Percentiles rank a stretch among this genome's conserved stretches.
Evolutionary conservation across 2,113 vertebrate genomes (phyloP).

Genomic region (Phoxinus phoxinus): DNA sequence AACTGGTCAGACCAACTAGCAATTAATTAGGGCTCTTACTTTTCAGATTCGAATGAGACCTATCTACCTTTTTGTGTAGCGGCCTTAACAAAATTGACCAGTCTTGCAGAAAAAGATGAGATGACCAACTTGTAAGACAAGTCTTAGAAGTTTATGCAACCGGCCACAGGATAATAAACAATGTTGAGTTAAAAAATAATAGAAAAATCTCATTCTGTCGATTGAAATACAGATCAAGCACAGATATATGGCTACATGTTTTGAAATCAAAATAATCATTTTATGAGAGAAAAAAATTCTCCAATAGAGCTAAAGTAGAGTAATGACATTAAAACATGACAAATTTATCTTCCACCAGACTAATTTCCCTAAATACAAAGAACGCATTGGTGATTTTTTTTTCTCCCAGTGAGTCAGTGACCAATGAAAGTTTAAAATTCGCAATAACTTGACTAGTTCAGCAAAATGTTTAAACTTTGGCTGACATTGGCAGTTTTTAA

Average conservation of each 20-base stretch:
- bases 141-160: too few species aligned
- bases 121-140: too few species aligned
- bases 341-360: not conserved
- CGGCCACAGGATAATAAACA: not conserved
- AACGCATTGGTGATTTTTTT: too few species aligned
- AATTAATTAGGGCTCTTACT: too few species aligned
- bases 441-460: conserved; percentile 14
- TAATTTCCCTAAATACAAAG: conserved; percentile 21
- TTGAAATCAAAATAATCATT: not conserved
- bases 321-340: not conserved
- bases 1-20: too few species aligned
- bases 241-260: not conserved
- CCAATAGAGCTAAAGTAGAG: not conserved
- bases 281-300: not conserved
- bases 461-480: not conserved
- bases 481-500: conserved; percentile 16
- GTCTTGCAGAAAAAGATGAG: too few species aligned
- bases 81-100: too few species aligned
- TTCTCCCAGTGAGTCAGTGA: not conserved
- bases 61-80: too few species aligned
- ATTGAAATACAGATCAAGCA: not conserved
- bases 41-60: too few species aligned
- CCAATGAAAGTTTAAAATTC: not conserved
- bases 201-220: not conserved
- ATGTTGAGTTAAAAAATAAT: not conserved